Base-by-base conservation (phyloP, 1,140 invertebrate genomes). In the Pogonognathellus flavescens region DNA sequence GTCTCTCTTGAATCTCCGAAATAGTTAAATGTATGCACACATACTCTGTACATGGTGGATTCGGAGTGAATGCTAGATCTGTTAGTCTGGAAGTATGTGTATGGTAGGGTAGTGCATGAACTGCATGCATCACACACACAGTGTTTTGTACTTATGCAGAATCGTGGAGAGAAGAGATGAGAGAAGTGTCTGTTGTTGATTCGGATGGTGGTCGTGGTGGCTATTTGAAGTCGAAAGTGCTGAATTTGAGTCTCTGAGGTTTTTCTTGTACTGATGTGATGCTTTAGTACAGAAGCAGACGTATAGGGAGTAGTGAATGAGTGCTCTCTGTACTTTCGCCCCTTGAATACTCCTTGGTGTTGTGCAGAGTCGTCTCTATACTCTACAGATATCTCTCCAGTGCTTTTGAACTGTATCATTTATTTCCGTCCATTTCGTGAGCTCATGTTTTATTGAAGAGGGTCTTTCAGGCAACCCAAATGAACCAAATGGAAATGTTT, bases 361-460 rank as follows among this genome's bases (percentile, higher is more conserved):
- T 3, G 13, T 62, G 25, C 7, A 0, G n/a, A 20, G 18, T 20
- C 22, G 59, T 60, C 59, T 20, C 3, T 60, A 60, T 4, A 6
- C 22, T 20, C 66, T 31, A 6, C 22, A 25, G 22, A 13, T 70
- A 81, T 81, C 50, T 55, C 20, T 53, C 72, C 50, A 22, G 80
- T 57, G 52, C 80, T 81, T 81, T 57, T 81, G 50, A 81, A 81
- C 80, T 81, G 80, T 81, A 55, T 81, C 80, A 81, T 81, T 81
- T 81, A 81, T 81, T 81, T 81, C 80, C 80, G 80, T 81, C 80
- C 80, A 81, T 81, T 81, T 81, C 20, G 80, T 53, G 80, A 81
- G 50, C 80, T 81, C 80, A 81, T 81, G 80, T 81, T 81, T 81
- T 81, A 81, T 81, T 81, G 80, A 81, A 81, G 53, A 81, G 80